These are phyloP conservation scores for Pica pica DNA, from an alignment of 2,113 vertebrate genomes.

Conservation along the genomic window DNA sequence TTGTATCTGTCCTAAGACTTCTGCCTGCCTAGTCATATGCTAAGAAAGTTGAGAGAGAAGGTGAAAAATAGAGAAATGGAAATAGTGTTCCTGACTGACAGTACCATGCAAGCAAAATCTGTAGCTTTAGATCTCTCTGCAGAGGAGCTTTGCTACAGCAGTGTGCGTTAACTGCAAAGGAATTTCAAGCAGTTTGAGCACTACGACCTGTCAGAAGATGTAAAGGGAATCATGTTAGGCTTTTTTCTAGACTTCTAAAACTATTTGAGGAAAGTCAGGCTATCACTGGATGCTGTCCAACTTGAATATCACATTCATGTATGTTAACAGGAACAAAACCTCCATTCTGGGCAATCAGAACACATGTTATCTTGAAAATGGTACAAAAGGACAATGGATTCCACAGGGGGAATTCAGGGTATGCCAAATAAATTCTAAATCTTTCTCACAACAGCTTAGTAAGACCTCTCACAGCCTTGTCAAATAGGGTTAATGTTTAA, in stretches of 20 bases:
- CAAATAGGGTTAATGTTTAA: constrained; percentile 42
- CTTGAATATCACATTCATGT: not conserved
- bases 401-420: not conserved
- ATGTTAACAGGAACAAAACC: not conserved
- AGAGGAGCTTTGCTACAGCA: constrained; percentile 1
- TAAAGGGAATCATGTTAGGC: not conserved
- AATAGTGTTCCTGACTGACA: constrained; percentile 43
- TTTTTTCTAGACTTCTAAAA: constrained; percentile 2
- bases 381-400: constrained; percentile 21
- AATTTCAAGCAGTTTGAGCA: constrained; percentile 30
- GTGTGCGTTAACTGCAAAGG: not conserved
- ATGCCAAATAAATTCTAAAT: not conserved
- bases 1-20: not conserved
- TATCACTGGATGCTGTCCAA: constrained; percentile 11
- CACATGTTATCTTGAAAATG: not conserved
- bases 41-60: not conserved
- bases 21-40: not conserved
- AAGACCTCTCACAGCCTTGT: constrained; percentile 2
- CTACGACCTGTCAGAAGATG: constrained; percentile 12
- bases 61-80: constrained; percentile 4
- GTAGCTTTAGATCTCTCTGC: constrained; percentile 33
- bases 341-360: not conserved
- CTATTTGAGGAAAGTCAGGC: constrained; percentile 16
- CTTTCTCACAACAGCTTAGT: not conserved
- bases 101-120: constrained; percentile 40